phyloP scores from a whole-genome alignment of 92 coral and sea anemone species.

The Parazoanthus darwini region DNA sequence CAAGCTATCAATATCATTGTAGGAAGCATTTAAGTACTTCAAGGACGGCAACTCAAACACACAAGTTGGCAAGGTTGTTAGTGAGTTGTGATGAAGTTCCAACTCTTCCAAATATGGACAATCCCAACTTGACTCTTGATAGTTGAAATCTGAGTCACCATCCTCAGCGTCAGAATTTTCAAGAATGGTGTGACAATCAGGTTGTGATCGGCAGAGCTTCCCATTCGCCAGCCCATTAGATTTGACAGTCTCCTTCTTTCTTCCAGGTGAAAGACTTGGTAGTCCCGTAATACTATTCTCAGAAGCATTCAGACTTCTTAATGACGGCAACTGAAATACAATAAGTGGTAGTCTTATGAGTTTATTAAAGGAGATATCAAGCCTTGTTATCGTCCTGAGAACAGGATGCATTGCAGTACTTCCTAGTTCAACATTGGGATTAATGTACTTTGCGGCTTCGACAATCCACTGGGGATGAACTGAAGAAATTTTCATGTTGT shows the following conservation, averaged over 20 bases:
- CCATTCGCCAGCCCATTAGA: slow-evolving; percentile 44
- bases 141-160: slow-evolving; percentile 60
- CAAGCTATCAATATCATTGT: slow-evolving; percentile 77
- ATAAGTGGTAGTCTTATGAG: slow-evolving; percentile 77
- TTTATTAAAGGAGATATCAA: slow-evolving; percentile 81
- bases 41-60: slow-evolving; percentile 83
- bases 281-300: slow-evolving; percentile 66
- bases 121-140: slow-evolving; percentile 86
- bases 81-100: slow-evolving; percentile 83
- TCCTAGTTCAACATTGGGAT: slow-evolving; percentile 66
- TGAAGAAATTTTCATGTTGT: slow-evolving; percentile 64
- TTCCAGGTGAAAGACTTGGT: slow-evolving; percentile 74
- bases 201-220: slow-evolving; percentile 59
- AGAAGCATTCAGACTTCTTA: slow-evolving; percentile 76
- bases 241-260: slow-evolving; percentile 28
- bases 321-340: slow-evolving; percentile 83
- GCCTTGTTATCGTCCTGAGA: slow-evolving; percentile 81
- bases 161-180: slow-evolving; percentile 69
- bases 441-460: slow-evolving; percentile 74
- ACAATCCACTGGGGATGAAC: slow-evolving; percentile 84
- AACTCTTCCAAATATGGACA: slow-evolving; percentile 96
- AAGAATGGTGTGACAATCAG: slow-evolving; percentile 59
- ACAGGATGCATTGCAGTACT: slow-evolving; percentile 66
- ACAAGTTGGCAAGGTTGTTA: slow-evolving; percentile 81
- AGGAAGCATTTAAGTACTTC: slow-evolving; percentile 71